Percentiles rank a stretch among this genome's conserved stretches.
Conservation (phyloP, 2,797 vertebrate genomes). For the Rhinophrynus dorsalis region DNA sequence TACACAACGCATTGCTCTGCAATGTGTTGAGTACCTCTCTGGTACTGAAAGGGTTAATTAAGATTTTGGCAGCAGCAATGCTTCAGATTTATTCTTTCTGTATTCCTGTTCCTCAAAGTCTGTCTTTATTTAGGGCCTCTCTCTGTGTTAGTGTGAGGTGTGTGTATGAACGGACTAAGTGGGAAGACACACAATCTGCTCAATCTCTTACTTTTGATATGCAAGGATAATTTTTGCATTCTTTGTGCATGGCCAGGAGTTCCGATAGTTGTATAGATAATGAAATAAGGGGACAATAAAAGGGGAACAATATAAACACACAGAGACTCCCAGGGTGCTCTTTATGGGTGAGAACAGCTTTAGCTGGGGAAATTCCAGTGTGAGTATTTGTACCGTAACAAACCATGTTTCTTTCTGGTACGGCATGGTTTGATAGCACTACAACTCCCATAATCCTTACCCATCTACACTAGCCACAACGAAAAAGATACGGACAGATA, state of each 20-base stretch:
- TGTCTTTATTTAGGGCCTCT: constrained; percentile 51
- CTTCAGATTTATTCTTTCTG: constrained; percentile 48
- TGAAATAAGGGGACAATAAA: constrained; percentile 51
- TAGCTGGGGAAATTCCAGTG: background rate
- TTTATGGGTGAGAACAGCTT: constrained; percentile 45
- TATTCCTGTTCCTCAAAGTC: constrained; percentile 52
- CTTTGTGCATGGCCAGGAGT: constrained; percentile 41
- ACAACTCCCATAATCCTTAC: too few species aligned
- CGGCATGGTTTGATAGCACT: too few species aligned
- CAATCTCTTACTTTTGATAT: constrained; percentile 57
- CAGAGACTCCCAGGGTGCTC: constrained; percentile 36
- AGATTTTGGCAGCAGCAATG: constrained; percentile 44
- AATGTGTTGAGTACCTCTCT: too few species aligned
- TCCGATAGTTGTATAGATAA: constrained; percentile 51
- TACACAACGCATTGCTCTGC: too few species aligned
- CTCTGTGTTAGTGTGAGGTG: constrained; percentile 42
- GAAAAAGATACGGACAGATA: too few species aligned
- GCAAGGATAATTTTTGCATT: constrained; percentile 55
- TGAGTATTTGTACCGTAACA: background rate
- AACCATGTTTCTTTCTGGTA: constrained; percentile 3
- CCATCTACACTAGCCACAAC: too few species aligned
- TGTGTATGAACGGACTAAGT: constrained; percentile 56
- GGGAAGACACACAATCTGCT: constrained; percentile 53
- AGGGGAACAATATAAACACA: constrained; percentile 52
- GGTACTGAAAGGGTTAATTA: too few species aligned